phyloP scores from a whole-genome alignment of 2,113 vertebrate genomes.

The Fulica atra region DNA sequence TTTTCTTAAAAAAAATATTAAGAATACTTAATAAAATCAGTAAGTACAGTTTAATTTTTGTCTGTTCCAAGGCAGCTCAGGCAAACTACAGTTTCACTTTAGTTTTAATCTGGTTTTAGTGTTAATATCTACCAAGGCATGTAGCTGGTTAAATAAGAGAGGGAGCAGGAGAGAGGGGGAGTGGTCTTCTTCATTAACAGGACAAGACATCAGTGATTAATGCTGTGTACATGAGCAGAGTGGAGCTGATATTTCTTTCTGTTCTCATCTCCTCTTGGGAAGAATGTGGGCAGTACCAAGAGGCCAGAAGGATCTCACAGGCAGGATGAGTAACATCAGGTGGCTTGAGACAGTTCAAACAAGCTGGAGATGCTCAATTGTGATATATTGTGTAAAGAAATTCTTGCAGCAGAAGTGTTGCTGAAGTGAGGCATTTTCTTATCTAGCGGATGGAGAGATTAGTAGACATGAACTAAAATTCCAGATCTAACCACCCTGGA shows the following conservation, averaged over 20 bases:
- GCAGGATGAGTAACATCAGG: conserved; percentile 7
- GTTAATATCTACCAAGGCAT: not conserved
- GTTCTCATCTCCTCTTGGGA: not conserved
- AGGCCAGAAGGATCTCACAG: not conserved
- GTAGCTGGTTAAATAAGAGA: not conserved
- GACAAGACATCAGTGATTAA: not conserved
- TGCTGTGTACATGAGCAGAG: not conserved
- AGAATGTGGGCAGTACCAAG: not conserved
- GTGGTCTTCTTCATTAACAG: not conserved
- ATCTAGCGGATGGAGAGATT: not conserved
- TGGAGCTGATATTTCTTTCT: not conserved
- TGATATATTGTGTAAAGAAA: not conserved
- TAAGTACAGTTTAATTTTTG: not conserved
- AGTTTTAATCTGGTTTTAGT: not conserved
- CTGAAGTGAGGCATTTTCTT: not conserved
- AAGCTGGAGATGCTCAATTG: not conserved
- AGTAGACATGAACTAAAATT: not conserved
- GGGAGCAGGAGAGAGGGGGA: not conserved
- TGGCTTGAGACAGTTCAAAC: not conserved
- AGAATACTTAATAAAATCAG: no score
- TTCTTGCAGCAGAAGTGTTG: not conserved
- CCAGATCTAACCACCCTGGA: not conserved
- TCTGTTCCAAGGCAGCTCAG: not conserved
- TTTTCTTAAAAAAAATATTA: not conserved
- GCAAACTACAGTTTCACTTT: not conserved